Conservation (phyloP, 1,140 invertebrate genomes). For the Formica exsecta region DNA sequence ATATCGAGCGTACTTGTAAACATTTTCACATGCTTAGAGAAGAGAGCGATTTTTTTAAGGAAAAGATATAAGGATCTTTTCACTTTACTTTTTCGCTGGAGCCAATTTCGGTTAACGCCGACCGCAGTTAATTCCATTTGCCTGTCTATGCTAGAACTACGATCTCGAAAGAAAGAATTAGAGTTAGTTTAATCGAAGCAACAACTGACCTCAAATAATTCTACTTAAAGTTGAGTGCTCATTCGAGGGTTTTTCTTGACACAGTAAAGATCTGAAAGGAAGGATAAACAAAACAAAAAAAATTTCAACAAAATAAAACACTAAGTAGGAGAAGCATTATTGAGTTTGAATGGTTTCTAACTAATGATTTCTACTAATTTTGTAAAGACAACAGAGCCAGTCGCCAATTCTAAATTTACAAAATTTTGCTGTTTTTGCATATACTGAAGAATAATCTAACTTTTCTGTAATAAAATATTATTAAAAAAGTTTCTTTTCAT, state of each 20-base stretch:
- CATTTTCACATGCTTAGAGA: conserved; percentile 15
- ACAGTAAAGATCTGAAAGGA: conserved; percentile 17
- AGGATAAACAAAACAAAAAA: neutral
- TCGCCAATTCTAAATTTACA: neutral
- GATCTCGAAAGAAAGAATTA: conserved; percentile 42
- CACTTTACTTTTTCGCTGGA: conserved; percentile 26
- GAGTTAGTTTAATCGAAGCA: conserved; percentile 45
- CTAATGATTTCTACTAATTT: too few species aligned
- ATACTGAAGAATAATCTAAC: neutral
- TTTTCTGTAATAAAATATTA: neutral
- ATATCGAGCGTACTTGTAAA: conserved; percentile 12
- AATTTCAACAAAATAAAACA: neutral
- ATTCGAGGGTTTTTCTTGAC: neutral
- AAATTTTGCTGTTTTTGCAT: neutral
- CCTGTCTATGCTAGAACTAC: conserved; percentile 40
- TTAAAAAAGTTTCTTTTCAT: neutral
- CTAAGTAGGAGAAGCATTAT: too few species aligned
- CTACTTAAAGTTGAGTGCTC: conserved; percentile 34
- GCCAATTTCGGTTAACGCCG: conserved; percentile 46
- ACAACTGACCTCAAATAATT: conserved; percentile 48
- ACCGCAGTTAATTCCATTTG: conserved; percentile 54
- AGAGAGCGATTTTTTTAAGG: conserved; percentile 8
- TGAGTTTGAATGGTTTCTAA: too few species aligned
- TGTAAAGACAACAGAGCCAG: too few species aligned
- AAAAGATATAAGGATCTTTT: conserved; percentile 3